Evolutionary conservation across 2,888 invertebrate genomes (phyloP).

Genomic region (Limnephilus auricula): DNA sequence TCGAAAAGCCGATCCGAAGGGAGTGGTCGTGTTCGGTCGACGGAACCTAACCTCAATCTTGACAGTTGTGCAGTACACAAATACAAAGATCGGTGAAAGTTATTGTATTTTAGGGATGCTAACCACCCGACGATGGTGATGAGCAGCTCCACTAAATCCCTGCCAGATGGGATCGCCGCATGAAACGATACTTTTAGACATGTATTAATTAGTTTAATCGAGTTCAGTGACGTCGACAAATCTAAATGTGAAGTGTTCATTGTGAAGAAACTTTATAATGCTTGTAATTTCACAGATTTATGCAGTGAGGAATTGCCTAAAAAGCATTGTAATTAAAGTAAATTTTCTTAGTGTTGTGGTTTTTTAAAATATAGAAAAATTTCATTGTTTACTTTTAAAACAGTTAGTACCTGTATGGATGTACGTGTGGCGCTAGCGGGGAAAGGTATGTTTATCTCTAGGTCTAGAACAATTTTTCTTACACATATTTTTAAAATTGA

Average conservation of each 20-base stretch:
- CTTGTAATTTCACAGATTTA: background rate
- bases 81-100: background rate
- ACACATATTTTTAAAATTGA: too few relatives aligned
- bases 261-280: constrained; percentile 24
- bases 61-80: constrained; percentile 25
- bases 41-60: constrained; percentile 29
- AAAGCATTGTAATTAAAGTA: too few relatives aligned
- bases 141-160: background rate
- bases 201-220: constrained; percentile 40
- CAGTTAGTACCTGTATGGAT: constrained; percentile 32
- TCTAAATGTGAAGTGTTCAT: constrained; percentile 30
- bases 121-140: background rate
- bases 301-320: background rate
- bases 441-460: constrained; percentile 27
- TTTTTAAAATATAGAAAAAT: constrained; percentile 12
- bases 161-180: background rate
- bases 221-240: constrained; percentile 40
- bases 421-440: constrained; percentile 30
- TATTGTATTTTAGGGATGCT: constrained; percentile 19
- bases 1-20: constrained; percentile 31
- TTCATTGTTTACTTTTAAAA: constrained; percentile 23
- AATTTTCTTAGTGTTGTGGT: constrained; percentile 11
- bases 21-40: constrained; percentile 20
- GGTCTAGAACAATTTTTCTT: too few relatives aligned
- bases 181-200: constrained; percentile 16